Evolutionary conservation across 2,113 vertebrate genomes (phyloP), one percentile per base, ranked within the genome.

Genomic region (Synodontis membranacea): DNA sequence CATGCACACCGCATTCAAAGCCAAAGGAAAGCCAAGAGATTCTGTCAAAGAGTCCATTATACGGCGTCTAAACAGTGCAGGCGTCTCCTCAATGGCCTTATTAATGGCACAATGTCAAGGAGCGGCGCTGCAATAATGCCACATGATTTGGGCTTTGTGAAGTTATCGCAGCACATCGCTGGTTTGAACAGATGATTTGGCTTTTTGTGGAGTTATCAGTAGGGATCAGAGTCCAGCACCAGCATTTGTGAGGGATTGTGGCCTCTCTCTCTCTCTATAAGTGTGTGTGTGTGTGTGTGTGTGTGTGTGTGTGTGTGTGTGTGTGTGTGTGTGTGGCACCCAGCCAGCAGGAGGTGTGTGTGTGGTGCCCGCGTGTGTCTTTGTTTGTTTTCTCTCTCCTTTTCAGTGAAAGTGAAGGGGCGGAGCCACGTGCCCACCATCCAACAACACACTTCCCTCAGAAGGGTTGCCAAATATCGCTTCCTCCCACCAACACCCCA

Each of bases 31-130:
- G 90, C 91, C 89, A 87, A 93, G 93, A 91, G 91, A 94, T 93
- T 93, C 93, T 94, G 94, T 95, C 93, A 95, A 94, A 95, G 94
- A 91, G 79, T 93, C 94, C 91, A 94, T 96, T 95, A 94, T 95
- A 88, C 52, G 74, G 85, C 86, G 87, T 93, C 92, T 92, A 93
- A 92, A 93, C 93, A 94, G 88, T 91, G 88, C 88, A 90, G 88
- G 85, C 87, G 74, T 85, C 87, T 92, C 85, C 89, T 94, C 94
- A 95, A 95, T 94, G 92, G 90, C 89, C 92, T 93, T 94, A 93
- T 95, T 95, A 94, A 92, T 92, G 93, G 92, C 92, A 93, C 91
- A 93, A 93, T 93, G 95, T 95, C 92, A 93, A 93, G 91, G 93
- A 92, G 93, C 91, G 91, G 89, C 86, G 5, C 80, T 68, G 91